Conservation (phyloP, 2,888 invertebrate genomes). For the Macrophya annulata region DNA sequence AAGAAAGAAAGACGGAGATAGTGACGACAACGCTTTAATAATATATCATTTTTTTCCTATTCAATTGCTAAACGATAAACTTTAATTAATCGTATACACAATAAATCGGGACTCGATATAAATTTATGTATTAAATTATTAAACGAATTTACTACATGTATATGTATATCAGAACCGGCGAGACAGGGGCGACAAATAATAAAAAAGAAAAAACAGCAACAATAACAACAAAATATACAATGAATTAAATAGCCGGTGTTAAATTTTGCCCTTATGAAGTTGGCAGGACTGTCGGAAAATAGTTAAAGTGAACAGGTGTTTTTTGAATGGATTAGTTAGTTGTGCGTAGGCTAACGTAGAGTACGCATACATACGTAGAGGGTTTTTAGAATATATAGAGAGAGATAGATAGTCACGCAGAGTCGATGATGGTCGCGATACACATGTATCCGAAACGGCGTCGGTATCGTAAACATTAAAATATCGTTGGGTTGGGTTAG, state of each 20-base stretch:
- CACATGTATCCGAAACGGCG: constrained; percentile 38
- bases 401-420: background rate
- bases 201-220: background rate
- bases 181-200: background rate
- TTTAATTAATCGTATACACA: background rate
- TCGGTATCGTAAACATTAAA: constrained; percentile 44
- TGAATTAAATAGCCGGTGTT: constrained; percentile 25
- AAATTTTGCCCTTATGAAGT: constrained; percentile 67
- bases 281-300: constrained; percentile 86
- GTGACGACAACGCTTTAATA: background rate
- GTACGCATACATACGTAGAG: background rate
- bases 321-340: constrained; percentile 83
- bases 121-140: background rate
- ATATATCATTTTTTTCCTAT: too few relatives aligned
- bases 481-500: background rate
- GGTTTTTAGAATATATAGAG: background rate
- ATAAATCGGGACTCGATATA: background rate
- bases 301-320: constrained; percentile 89
- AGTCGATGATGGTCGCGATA: constrained; percentile 20
- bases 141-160: background rate
- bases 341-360: background rate
- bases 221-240: background rate
- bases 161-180: background rate
- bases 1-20: background rate
- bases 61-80: background rate